These are phyloP conservation scores for Cephalopholis sonnerati DNA, from an alignment of 2,113 vertebrate genomes.

Conservation along the genomic window DNA sequence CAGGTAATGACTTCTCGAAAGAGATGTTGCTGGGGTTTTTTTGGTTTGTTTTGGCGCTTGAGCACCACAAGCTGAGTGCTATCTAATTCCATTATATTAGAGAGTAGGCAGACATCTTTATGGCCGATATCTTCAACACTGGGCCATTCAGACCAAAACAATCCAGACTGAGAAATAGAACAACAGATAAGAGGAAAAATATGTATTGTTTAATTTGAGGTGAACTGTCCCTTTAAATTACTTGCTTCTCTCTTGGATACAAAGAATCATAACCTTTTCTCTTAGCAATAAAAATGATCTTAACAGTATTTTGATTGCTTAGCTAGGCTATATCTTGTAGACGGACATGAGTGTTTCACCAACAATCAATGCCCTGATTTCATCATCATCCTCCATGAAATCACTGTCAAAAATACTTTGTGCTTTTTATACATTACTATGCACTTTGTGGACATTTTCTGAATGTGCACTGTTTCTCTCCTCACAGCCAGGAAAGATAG, in stretches of 20 bases:
- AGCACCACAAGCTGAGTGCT: too few species aligned
- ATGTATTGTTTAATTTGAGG: too few species aligned
- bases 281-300: background rate
- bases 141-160: too few species aligned
- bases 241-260: background rate
- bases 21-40: too few species aligned
- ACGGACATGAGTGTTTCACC: background rate
- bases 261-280: background rate
- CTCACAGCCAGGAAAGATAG: background rate
- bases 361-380: slow-evolving; percentile 4
- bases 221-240: too few species aligned
- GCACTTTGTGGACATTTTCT: slow-evolving; percentile 8
- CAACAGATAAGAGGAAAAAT: too few species aligned
- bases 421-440: slow-evolving; percentile 9
- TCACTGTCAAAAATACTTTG: slow-evolving; percentile 1
- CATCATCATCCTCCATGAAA: slow-evolving; percentile 13
- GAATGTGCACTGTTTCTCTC: slow-evolving; percentile 8
- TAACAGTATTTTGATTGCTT: background rate
- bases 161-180: too few species aligned
- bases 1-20: too few species aligned
- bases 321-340: background rate
- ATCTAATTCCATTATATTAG: too few species aligned
- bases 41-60: too few species aligned
- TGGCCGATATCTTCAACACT: too few species aligned
- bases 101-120: too few species aligned